These are phyloP conservation scores for Osmerus eperlanus DNA, from an alignment of 2,113 vertebrate genomes.

Conservation along the genomic window DNA sequence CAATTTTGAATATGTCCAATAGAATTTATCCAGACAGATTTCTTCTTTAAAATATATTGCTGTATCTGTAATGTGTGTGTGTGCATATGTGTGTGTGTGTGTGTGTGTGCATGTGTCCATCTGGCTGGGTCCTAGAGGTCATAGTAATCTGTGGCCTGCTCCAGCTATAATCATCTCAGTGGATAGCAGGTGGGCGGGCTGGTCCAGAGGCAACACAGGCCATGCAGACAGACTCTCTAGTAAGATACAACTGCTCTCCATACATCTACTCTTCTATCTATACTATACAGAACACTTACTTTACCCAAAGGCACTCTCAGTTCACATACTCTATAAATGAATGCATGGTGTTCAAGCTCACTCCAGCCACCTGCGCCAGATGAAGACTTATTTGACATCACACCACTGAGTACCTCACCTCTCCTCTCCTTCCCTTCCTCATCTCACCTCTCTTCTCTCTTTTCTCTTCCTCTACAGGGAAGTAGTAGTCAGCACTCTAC, in stretches of 20 bases:
- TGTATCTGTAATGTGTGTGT: constrained; percentile 17
- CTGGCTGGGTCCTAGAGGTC: constrained; percentile 63
- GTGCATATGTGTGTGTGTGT: constrained; percentile 5
- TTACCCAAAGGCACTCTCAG: too few relatives aligned
- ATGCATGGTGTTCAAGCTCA: too few relatives aligned
- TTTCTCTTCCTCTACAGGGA: constrained; percentile 25
- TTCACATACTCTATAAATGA: too few relatives aligned
- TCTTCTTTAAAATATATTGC: too few relatives aligned
- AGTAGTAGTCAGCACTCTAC: constrained; percentile 41
- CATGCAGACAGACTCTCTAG: constrained; percentile 25
- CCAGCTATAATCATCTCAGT: constrained; percentile 62
- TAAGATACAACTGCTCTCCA: constrained; percentile 9
- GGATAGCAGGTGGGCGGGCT: constrained; percentile 63
- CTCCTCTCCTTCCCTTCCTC: too few relatives aligned
- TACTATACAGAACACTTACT: too few relatives aligned
- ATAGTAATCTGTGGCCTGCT: constrained; percentile 67
- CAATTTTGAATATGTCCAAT: too few relatives aligned
- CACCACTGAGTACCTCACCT: too few relatives aligned
- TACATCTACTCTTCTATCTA: neutral
- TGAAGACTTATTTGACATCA: too few relatives aligned
- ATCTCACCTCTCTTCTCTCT: too few relatives aligned
- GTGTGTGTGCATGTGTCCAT: constrained; percentile 53
- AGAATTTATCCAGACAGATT: too few relatives aligned
- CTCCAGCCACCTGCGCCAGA: too few relatives aligned
- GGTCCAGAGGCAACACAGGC: constrained; percentile 53